Evolutionary conservation across 2,797 vertebrate species (phyloP).

Genomic region (Rhinichthys osculus): DNA sequence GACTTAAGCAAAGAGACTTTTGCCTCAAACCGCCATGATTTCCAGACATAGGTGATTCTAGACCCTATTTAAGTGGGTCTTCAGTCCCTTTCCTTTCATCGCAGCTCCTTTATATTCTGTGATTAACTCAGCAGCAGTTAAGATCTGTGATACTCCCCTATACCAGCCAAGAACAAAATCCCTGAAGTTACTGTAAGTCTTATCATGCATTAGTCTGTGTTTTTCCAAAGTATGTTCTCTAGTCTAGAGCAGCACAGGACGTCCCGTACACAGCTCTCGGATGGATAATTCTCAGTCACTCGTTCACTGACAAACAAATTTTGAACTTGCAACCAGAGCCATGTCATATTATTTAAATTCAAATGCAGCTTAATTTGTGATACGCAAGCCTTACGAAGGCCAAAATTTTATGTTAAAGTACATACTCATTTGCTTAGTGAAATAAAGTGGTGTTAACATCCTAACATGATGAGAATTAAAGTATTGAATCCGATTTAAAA

Average conservation of each 20-base stretch:
- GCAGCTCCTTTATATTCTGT: not conserved
- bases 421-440: not conserved
- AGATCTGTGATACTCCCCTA: not conserved
- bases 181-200: not conserved
- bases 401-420: not conserved
- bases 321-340: not conserved
- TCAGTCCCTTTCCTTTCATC: not conserved
- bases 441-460: constrained; percentile 4
- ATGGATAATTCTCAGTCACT: not conserved
- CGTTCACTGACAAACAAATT: not conserved
- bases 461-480: not conserved
- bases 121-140: not conserved
- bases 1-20: not conserved
- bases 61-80: not conserved
- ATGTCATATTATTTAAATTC: not conserved
- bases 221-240: not conserved
- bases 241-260: not conserved
- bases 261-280: not conserved
- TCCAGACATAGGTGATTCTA: not conserved
- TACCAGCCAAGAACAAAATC: not conserved
- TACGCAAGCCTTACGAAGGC: not conserved
- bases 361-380: not conserved
- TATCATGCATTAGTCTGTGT: not conserved
- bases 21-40: not conserved
- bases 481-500: not conserved